Evolutionary conservation across 1,140 invertebrate species (phyloP).

Genomic region (Subanguina moxae): DNA sequence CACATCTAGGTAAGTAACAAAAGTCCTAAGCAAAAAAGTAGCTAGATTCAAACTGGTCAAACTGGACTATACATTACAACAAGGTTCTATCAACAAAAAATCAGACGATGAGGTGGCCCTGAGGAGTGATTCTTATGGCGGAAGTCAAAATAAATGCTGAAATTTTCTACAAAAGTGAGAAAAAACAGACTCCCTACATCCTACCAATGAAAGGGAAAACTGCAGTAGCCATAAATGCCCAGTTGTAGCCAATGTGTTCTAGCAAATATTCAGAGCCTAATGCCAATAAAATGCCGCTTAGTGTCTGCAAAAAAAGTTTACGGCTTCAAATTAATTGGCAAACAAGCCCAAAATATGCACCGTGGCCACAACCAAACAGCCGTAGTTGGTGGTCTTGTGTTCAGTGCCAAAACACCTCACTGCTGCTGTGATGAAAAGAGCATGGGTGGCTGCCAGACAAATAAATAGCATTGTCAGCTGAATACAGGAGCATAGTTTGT

Average conservation of each 20-base stretch:
- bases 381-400: conserved; percentile 55
- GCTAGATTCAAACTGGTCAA: too few relatives aligned
- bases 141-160: conserved; percentile 53
- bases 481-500: conserved; percentile 14
- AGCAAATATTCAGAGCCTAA: conserved; percentile 50
- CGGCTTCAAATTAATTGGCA: too few relatives aligned
- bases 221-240: conserved; percentile 56
- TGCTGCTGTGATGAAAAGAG: conserved; percentile 54
- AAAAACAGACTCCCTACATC: conserved; percentile 2
- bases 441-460: conserved; percentile 57
- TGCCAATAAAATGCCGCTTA: conserved; percentile 47
- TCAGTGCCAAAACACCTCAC: conserved; percentile 53
- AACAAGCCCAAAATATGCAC: conserved; percentile 30
- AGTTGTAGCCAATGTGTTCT: conserved; percentile 50
- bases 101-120: conserved; percentile 49
- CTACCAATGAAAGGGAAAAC: conserved; percentile 53
- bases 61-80: too few relatives aligned
- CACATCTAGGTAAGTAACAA: too few relatives aligned
- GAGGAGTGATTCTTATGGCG: conserved; percentile 51
- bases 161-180: conserved; percentile 22
- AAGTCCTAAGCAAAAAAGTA: too few relatives aligned
- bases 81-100: background rate
- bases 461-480: conserved; percentile 50
- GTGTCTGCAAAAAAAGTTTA: conserved; percentile 50
- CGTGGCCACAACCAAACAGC: conserved; percentile 56